These are phyloP conservation scores for Drosophila histrio DNA, from an alignment of 2,888 invertebrate species.

Conservation along the genomic window DNA sequence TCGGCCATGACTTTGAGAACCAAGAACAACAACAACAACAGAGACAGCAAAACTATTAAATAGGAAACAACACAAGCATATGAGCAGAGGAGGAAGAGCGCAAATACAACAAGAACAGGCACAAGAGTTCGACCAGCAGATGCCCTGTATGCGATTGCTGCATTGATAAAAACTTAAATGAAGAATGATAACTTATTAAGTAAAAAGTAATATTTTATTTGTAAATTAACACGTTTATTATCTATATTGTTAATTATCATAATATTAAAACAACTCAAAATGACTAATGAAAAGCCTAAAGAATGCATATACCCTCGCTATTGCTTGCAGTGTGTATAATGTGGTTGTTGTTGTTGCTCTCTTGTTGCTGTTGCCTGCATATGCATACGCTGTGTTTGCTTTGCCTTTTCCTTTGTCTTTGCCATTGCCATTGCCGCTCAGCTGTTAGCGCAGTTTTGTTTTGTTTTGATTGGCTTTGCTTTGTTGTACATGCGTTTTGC, in stretches of 20 bases:
- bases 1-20: slow-evolving; percentile 72
- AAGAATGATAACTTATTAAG: not conserved
- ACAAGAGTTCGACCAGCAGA: slow-evolving; percentile 4
- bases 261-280: not conserved
- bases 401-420: slow-evolving; percentile 24
- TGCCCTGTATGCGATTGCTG: slow-evolving; percentile 16
- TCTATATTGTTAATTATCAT: not conserved
- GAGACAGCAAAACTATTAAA: slow-evolving; percentile 30
- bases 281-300: not conserved
- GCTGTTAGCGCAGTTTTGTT: slow-evolving; percentile 45
- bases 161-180: not conserved
- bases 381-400: slow-evolving; percentile 26
- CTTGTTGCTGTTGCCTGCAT: slow-evolving; percentile 1
- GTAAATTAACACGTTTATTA: not conserved
- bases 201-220: not conserved
- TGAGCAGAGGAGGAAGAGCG: slow-evolving; percentile 16
- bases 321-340: not conserved
- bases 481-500: slow-evolving; percentile 31
- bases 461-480: slow-evolving; percentile 14
- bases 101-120: slow-evolving; percentile 5
- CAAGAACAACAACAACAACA: slow-evolving; percentile 20
- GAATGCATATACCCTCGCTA: not conserved
- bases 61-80: not conserved
- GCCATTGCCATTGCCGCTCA: slow-evolving; percentile 43
- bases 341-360: slow-evolving; percentile 1